Evolutionary conservation across 2,888 invertebrate species (phyloP).

Genomic region (Leptopilina drosophilae): DNA sequence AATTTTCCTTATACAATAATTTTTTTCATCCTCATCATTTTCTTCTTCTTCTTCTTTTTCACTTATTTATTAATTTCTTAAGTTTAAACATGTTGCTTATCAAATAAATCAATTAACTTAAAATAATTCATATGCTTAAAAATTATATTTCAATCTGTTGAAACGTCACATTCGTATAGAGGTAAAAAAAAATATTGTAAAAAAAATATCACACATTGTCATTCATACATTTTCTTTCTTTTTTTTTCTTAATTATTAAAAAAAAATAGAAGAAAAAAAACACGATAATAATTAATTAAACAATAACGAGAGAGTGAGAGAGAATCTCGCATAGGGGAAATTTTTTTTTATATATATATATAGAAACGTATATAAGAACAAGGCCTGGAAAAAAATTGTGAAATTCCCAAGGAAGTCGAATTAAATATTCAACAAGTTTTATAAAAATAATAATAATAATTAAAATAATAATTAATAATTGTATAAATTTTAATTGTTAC

Average conservation of each 20-base stretch:
- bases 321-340: conserved; percentile 49
- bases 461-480: too few relatives aligned
- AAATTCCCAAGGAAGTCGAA: conserved; percentile 39
- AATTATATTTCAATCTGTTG: conserved; percentile 46
- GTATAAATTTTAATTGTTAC: too few relatives aligned
- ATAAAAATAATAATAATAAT: too few relatives aligned
- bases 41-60: not conserved
- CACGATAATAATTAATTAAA: conserved; percentile 57
- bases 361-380: conserved; percentile 64
- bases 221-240: conserved; percentile 49
- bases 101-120: conserved; percentile 3
- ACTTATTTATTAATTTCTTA: conserved; percentile 14
- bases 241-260: conserved; percentile 42
- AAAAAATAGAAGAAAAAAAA: conserved; percentile 38
- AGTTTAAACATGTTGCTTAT: not conserved
- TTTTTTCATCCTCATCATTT: not conserved
- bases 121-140: conserved; percentile 5
- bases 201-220: conserved; percentile 45
- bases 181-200: conserved; percentile 5
- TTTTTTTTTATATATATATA: conserved; percentile 40
- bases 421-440: too few relatives aligned
- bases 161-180: conserved; percentile 50
- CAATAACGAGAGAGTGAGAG: conserved; percentile 53
- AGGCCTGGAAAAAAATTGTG: conserved; percentile 58
- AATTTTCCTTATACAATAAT: not conserved